Conservation (phyloP, 2,113 vertebrate genomes). For the Echinops telfairi region DNA sequence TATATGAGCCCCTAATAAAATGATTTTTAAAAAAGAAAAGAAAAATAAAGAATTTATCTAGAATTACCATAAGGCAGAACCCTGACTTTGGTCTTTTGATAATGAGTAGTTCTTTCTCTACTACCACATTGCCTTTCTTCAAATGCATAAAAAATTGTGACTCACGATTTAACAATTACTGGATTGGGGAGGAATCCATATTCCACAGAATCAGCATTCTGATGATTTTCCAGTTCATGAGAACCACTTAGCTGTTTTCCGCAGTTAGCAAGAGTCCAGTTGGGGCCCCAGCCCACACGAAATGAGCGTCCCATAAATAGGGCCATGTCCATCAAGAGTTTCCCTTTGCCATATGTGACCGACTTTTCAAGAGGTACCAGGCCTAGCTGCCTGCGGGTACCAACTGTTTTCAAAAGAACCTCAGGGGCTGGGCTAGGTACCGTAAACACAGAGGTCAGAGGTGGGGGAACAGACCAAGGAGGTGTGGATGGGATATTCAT, state of each 20-base stretch:
- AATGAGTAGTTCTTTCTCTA: not conserved
- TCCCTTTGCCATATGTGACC: conserved; percentile 89
- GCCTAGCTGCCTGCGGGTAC: conserved; percentile 89
- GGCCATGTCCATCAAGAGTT: conserved; percentile 93
- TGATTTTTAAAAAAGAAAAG: too few species aligned
- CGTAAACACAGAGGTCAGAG: conserved; percentile 81
- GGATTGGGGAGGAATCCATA: conserved; percentile 91
- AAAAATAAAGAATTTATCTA: conserved; percentile 1
- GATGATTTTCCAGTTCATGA: conserved; percentile 9
- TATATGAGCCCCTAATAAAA: not conserved
- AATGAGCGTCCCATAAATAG: conserved; percentile 95
- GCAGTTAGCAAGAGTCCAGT: conserved; percentile 92
- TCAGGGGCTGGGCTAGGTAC: conserved; percentile 86
- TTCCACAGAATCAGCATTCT: conserved; percentile 81
- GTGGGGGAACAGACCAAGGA: conserved; percentile 81
- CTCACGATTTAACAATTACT: conserved; percentile 91
- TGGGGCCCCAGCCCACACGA: conserved; percentile 95
- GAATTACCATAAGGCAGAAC: not conserved
- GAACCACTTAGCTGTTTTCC: conserved; percentile 87
- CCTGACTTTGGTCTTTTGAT: not conserved
- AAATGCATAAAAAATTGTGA: conserved; percentile 52
- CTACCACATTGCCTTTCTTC: conserved; percentile 15
- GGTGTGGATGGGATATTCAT: conserved; percentile 41
- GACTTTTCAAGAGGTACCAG: conserved; percentile 92
- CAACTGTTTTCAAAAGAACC: conserved; percentile 89